Conservation (phyloP, 2,888 invertebrate genomes). For the Acrobasis repandana region DNA sequence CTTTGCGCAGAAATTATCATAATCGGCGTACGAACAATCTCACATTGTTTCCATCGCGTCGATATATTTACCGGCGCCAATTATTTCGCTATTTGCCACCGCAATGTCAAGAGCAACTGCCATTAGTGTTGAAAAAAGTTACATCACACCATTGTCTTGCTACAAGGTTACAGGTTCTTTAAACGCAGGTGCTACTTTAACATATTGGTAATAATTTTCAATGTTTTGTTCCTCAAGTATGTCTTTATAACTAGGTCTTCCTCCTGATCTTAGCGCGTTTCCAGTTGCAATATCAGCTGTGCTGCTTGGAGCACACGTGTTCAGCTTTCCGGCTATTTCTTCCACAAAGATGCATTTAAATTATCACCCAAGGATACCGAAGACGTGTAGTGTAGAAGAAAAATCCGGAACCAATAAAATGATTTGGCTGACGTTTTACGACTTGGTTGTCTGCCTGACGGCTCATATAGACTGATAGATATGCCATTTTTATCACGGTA, state of each 20-base stretch:
- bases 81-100: slow-evolving; percentile 17
- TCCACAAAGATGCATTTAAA: too few relatives aligned
- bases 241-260: background rate
- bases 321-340: too few relatives aligned
- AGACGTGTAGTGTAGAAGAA: too few relatives aligned
- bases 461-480: too few relatives aligned
- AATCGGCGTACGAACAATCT: slow-evolving; percentile 14
- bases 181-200: background rate
- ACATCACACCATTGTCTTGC: background rate
- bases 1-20: slow-evolving; percentile 8
- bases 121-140: slow-evolving; percentile 8
- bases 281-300: too few relatives aligned
- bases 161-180: background rate
- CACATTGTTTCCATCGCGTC: slow-evolving; percentile 13
- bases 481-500: too few relatives aligned
- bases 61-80: slow-evolving; percentile 11
- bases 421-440: too few relatives aligned
- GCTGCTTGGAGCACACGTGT: too few relatives aligned
- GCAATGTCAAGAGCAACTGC: slow-evolving; percentile 8
- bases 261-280: background rate
- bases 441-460: too few relatives aligned
- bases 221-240: background rate
- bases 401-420: too few relatives aligned
- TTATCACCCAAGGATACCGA: too few relatives aligned
- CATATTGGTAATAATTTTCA: background rate